Evolutionary conservation across 2,113 vertebrate genomes (phyloP), one percentile per base, ranked within the genome.

Genomic region (Sturnus vulgaris): DNA sequence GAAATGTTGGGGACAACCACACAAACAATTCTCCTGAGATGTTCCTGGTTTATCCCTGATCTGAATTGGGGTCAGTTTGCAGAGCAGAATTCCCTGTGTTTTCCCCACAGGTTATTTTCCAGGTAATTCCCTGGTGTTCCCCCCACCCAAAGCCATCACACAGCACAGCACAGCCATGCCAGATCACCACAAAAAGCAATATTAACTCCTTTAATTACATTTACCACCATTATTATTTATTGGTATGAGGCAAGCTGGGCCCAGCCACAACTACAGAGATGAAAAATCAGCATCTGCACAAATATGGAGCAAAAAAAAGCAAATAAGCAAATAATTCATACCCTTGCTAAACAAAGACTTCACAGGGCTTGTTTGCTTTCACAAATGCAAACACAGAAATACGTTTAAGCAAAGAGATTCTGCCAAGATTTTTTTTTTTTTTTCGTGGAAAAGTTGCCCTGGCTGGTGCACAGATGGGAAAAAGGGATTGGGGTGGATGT

Each of bases 281-380:
- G 71, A 21, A 33, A 31, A 31, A 68, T 0, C 3, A 1, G 68
- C 88, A 90, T 82, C 85, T 92, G 90, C 83, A 60, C 85, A 92
- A 96, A 88, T 13, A 88, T 0, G 14, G 90, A 64, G 30, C 39
- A 61, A 88, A 90, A 75, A n/a, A 9, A n/a, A 86, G 80, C 87
- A 94, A 94, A 91, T 40, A 59, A 91, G 72, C 86, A 83, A 91
- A 93, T 52, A 35, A 70, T 35, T 89, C 91, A 46, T 55, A 92
- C 42, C 37, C 35, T 30, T 27, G 44, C 59, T 50, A 73, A 77
- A 65, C 69, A 88, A 70, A 77, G 63, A 46, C 44, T 70, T 61
- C 47, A 5, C 39, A 4, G 86, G 15, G n/a, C 28, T 55, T 28
- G 31, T 53, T 88, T 79, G 85, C 61, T 71, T 61, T 55, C 70